Conservation (phyloP, 2,797 vertebrate species). For the Semotilus atromaculatus region DNA sequence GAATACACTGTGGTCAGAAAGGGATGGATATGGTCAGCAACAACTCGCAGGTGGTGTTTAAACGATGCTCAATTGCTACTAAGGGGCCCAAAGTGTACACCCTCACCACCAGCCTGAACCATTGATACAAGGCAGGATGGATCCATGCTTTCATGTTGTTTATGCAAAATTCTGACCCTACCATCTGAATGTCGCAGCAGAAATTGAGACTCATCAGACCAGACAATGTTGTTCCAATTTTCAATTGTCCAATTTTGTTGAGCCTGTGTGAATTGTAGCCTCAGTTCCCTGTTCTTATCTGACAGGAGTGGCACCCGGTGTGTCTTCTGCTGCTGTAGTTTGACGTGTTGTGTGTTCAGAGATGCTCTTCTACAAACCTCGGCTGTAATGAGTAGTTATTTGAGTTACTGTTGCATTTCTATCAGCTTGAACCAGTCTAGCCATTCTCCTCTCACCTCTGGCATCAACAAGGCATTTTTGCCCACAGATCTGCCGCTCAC, state of each 20-base stretch:
- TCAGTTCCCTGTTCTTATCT: neutral
- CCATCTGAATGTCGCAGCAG: conserved; percentile 33
- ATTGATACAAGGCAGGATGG: conserved; percentile 16
- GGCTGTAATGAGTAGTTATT: neutral
- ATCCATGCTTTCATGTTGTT: conserved; percentile 54
- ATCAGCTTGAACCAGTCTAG: conserved; percentile 33
- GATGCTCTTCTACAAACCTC: neutral
- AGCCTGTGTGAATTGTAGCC: neutral
- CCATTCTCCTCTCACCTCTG: conserved; percentile 47
- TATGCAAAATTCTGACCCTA: conserved; percentile 50
- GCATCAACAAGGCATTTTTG: conserved; percentile 46
- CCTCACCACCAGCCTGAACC: neutral
- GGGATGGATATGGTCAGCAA: neutral
- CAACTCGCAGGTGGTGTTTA: neutral
- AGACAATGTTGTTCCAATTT: conserved; percentile 2
- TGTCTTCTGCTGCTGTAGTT: neutral
- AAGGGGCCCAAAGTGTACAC: neutral
- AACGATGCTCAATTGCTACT: neutral
- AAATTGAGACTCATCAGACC: neutral
- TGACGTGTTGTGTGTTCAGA: neutral
- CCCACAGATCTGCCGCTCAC: conserved; percentile 19
- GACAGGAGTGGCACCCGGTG: neutral
- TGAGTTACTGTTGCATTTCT: neutral
- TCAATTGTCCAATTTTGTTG: neutral
- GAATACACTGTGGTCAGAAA: neutral